These are phyloP conservation scores for Oryzias javanicus DNA, from an alignment of 2,113 vertebrate species.

Conservation along the genomic window DNA sequence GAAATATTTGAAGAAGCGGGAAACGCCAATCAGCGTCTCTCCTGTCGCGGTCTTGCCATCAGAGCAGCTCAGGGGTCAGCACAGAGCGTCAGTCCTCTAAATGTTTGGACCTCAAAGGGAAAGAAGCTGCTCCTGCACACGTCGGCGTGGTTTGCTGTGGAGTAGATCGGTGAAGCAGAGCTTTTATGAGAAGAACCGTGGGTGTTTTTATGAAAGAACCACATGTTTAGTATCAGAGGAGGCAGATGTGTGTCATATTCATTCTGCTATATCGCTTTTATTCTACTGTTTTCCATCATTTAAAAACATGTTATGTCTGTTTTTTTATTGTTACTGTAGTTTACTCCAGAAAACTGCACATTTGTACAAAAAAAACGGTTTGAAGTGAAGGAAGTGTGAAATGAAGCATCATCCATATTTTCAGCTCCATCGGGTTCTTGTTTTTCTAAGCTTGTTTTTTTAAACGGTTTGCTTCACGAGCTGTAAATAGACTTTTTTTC, in stretches of 20 bases:
- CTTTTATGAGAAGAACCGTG: no score
- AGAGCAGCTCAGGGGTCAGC: neutral
- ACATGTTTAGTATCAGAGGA: neutral
- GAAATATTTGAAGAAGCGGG: no score
- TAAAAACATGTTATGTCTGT: constrained; percentile 26
- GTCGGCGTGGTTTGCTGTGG: constrained; percentile 33
- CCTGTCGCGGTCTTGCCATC: neutral
- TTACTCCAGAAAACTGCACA: constrained; percentile 28
- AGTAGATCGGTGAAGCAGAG: neutral
- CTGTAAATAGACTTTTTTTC: constrained; percentile 51
- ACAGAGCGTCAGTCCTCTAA: constrained; percentile 11
- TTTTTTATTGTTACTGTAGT: constrained; percentile 31
- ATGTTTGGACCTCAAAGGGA: constrained; percentile 43
- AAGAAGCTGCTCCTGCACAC: constrained; percentile 33
- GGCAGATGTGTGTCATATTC: constrained; percentile 13
- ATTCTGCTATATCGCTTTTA: constrained; percentile 8
- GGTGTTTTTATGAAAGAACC: no score
- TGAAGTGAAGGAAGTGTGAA: constrained; percentile 38
- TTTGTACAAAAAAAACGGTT: constrained; percentile 21
- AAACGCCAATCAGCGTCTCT: neutral
- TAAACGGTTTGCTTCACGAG: constrained; percentile 58
- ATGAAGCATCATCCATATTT: constrained; percentile 34
- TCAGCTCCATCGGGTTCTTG: constrained; percentile 36
- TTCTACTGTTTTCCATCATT: constrained; percentile 13
- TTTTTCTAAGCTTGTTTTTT: constrained; percentile 62